Evolutionary conservation across 1,140 invertebrate genomes (phyloP), one percentile per base, ranked within the genome.

Genomic region (Neotoxoptera formosana): DNA sequence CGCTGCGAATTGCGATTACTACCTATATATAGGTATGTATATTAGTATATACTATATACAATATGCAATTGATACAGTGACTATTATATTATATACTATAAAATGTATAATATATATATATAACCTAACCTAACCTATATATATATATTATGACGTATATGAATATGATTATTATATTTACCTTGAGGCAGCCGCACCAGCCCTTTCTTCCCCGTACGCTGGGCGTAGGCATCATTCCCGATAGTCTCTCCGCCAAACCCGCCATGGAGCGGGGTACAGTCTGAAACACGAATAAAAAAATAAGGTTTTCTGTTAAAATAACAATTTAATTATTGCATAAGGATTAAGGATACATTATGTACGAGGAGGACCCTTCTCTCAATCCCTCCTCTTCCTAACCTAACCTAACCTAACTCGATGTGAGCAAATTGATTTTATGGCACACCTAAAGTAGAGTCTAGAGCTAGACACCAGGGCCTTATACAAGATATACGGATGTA

Each of bases 121-220:
- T n/a, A n/a, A n/a, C n/a, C n/a, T n/a, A n/a, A n/a, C n/a, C n/a
- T n/a, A n/a, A n/a, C n/a, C n/a, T n/a, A n/a, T n/a, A n/a, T n/a
- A n/a, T n/a, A n/a, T n/a, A n/a, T n/a, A n/a, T n/a, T n/a, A n/a
- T n/a, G n/a, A n/a, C n/a, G n/a, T 21, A 23, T 41, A 30, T 67
- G 60, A 67, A 30, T 67, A 67, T 67, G 4, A 67, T 67, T 67
- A 67, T 67, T 67, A 67, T 47, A 60, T 60, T 95, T 95, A 96
- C 96, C 95, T 96, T 96, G 92, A 96, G 95, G 94, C 96, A 96
- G 94, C 96, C 96, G 94, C 96, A 96, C 96, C 96, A 96, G 95
- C 96, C 96, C 94, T 96, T 95, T 94, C 95, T 95, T 88, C 96
- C 95, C 47, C 96, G 95, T 94, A 96, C 95, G 94, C 96, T 96